Evolutionary conservation across 2,797 vertebrate species (phyloP).

Genomic region (Ctenosaura bakeri): DNA sequence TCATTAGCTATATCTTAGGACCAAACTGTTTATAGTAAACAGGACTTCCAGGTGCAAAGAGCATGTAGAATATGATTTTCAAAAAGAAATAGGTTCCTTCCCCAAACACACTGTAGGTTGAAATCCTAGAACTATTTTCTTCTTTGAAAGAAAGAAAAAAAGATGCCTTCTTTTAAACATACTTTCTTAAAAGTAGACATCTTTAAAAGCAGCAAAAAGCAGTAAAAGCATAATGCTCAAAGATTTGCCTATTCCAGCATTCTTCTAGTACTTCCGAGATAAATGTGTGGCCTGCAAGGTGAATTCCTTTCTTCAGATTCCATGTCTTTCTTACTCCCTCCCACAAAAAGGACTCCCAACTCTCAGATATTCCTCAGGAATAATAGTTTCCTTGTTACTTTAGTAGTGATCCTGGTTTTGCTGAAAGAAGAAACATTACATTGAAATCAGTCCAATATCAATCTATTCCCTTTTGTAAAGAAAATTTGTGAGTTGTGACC

Average conservation of each 20-base stretch:
- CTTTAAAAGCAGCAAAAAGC: not conserved
- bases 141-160: not conserved
- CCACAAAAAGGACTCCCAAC: not conserved
- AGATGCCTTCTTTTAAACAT: not conserved
- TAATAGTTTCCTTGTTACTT: slow-evolving; percentile 4
- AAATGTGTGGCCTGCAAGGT: not conserved
- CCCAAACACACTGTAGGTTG: not conserved
- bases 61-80: not conserved
- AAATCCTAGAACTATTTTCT: no score
- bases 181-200: not conserved
- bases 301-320: not conserved
- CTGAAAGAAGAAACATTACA: not conserved
- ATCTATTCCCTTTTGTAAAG: slow-evolving; percentile 53
- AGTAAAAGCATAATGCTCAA: not conserved
- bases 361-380: not conserved
- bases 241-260: not conserved
- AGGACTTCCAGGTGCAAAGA: not conserved
- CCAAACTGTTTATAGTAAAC: slow-evolving; percentile 3
- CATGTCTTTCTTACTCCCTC: not conserved
- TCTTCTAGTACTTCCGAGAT: not conserved
- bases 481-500: slow-evolving; percentile 18
- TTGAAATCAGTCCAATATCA: slow-evolving; percentile 34
- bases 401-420: not conserved
- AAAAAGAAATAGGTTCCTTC: not conserved
- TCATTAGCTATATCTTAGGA: not conserved